phyloP scores from a whole-genome alignment of 2,797 vertebrate species.

The Sebastes variabilis region DNA sequence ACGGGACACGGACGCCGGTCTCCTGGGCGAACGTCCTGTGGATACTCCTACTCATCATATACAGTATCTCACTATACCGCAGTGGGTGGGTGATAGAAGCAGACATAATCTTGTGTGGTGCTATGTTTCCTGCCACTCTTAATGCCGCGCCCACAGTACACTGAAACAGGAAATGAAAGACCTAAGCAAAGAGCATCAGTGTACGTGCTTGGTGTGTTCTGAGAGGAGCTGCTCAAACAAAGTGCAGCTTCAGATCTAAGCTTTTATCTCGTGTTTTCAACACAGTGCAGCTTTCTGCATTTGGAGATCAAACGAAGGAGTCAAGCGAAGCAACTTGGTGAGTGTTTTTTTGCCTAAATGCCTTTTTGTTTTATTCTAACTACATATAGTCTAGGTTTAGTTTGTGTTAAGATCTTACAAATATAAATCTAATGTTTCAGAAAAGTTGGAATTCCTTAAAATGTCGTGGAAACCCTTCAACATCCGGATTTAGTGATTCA shows the following conservation, averaged over 20 bases:
- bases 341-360: background rate
- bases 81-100: background rate
- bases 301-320: background rate
- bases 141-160: background rate
- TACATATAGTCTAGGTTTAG: background rate
- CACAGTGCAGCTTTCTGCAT: background rate
- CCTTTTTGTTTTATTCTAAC: background rate
- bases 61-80: background rate
- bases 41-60: background rate
- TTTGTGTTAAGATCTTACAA: background rate
- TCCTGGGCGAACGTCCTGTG: no score
- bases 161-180: conserved; percentile 45
- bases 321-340: conserved; percentile 2
- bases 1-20: no score
- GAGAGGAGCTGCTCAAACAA: background rate
- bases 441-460: background rate
- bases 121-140: conserved; percentile 17
- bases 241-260: background rate
- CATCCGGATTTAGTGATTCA: background rate
- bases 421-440: background rate
- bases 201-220: background rate
- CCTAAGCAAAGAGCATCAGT: conserved; percentile 1
- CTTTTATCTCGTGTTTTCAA: background rate
- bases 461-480: background rate
- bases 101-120: background rate